Conservation (phyloP, 2,888 invertebrate species). For the Laspeyria flexula region DNA sequence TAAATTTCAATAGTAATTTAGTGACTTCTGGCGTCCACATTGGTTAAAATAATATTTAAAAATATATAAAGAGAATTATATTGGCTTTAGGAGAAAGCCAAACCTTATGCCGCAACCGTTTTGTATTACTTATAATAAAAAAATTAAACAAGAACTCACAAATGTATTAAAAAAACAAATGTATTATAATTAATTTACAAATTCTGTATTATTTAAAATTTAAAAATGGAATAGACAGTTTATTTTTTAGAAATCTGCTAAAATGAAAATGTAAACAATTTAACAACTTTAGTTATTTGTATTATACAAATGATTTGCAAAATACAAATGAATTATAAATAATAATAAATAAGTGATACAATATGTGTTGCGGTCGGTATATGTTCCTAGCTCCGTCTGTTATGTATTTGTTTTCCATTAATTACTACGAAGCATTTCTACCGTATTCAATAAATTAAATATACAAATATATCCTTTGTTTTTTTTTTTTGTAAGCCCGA, state of each 20-base stretch:
- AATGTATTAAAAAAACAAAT: neutral
- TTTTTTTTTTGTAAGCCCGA: slow-evolving; percentile 9
- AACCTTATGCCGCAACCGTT: slow-evolving; percentile 62
- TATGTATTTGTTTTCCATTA: slow-evolving; percentile 82
- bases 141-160: neutral
- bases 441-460: slow-evolving; percentile 87
- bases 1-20: slow-evolving; percentile 41
- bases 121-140: slow-evolving; percentile 50
- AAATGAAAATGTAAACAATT: no score
- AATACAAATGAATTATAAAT: neutral
- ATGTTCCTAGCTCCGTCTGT: slow-evolving; percentile 85
- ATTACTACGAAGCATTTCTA: slow-evolving; percentile 84
- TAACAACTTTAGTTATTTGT: neutral
- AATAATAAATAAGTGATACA: slow-evolving; percentile 49
- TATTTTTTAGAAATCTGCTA: no score
- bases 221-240: no score
- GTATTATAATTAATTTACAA: neutral
- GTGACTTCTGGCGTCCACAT: slow-evolving; percentile 60
- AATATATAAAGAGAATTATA: slow-evolving; percentile 79
- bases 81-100: slow-evolving; percentile 81
- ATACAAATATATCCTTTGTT: slow-evolving; percentile 69
- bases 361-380: slow-evolving; percentile 71
- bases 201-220: no score
- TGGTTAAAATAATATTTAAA: slow-evolving; percentile 67
- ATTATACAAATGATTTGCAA: no score